Evolutionary conservation across 2,888 invertebrate genomes (phyloP).

Genomic region (Agonopterix arenella): DNA sequence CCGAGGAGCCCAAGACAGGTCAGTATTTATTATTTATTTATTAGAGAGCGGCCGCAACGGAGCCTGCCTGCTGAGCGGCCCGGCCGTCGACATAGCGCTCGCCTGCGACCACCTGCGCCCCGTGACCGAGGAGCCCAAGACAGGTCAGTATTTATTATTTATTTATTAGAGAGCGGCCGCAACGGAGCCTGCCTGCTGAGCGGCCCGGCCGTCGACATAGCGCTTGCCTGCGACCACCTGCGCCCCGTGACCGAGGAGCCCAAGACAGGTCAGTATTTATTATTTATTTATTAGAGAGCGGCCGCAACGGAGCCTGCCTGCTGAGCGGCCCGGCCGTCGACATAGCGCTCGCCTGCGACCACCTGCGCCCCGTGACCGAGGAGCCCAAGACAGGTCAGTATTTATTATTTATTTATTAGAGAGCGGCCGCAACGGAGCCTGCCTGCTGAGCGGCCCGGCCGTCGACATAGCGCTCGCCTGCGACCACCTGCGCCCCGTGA

Average conservation of each 20-base stretch:
- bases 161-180: conserved; percentile 39
- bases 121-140: conserved; percentile 79
- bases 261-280: conserved; percentile 14
- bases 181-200: conserved; percentile 73
- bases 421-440: conserved; percentile 74
- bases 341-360: conserved; percentile 15
- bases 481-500: no score
- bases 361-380: no score
- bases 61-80: conserved; percentile 70
- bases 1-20: conserved; percentile 74
- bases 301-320: conserved; percentile 72
- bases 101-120: conserved; percentile 80
- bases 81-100: conserved; percentile 56
- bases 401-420: no score
- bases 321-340: conserved; percentile 73
- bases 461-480: conserved; percentile 76
- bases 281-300: conserved; percentile 21
- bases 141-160: conserved; percentile 8
- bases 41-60: conserved; percentile 59
- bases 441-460: conserved; percentile 68
- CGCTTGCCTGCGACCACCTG: conserved; percentile 70
- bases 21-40: conserved; percentile 1
- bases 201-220: conserved; percentile 66
- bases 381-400: no score
- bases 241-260: conserved; percentile 83